Evolutionary conservation across 1,140 invertebrate species (phyloP).

Genomic region (Zaprionus inermis): DNA sequence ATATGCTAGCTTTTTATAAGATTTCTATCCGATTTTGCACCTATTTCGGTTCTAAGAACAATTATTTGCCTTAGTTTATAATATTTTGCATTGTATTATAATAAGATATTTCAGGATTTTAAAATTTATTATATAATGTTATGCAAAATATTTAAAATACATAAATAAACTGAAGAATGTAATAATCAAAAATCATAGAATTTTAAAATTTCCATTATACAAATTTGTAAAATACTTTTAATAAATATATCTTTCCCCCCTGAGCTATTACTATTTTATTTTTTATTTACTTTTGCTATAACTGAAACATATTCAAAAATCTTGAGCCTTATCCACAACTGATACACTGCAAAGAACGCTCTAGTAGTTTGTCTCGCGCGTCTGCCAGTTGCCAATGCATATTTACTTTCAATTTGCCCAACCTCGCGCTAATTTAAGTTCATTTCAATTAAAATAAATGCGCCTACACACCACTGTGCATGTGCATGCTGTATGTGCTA

Average conservation of each 20-base stretch:
- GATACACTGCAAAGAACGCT: neutral
- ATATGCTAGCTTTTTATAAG: too few relatives aligned
- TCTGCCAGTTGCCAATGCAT: neutral
- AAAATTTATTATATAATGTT: too few relatives aligned
- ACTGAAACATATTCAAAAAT: too few relatives aligned
- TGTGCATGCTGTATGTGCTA: neutral
- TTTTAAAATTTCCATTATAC: too few relatives aligned
- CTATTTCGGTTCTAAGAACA: too few relatives aligned
- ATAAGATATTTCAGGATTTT: neutral
- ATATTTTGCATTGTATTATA: neutral
- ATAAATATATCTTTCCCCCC: too few relatives aligned
- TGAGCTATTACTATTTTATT: too few relatives aligned
- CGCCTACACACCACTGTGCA: constrained; percentile 10
- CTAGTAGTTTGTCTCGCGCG: neutral
- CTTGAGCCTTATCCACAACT: too few relatives aligned
- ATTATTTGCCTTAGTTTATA: neutral
- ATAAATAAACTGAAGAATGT: neutral
- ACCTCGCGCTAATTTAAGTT: constrained; percentile 80
- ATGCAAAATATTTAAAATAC: too few relatives aligned
- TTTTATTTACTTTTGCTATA: too few relatives aligned
- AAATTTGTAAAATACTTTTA: too few relatives aligned
- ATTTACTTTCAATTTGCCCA: constrained; percentile 74
- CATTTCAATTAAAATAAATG: constrained; percentile 78
- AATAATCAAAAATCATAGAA: neutral
- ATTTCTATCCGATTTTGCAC: neutral